phyloP scores from a whole-genome alignment of 2,113 vertebrate genomes.

The Tautogolabrus adspersus region DNA sequence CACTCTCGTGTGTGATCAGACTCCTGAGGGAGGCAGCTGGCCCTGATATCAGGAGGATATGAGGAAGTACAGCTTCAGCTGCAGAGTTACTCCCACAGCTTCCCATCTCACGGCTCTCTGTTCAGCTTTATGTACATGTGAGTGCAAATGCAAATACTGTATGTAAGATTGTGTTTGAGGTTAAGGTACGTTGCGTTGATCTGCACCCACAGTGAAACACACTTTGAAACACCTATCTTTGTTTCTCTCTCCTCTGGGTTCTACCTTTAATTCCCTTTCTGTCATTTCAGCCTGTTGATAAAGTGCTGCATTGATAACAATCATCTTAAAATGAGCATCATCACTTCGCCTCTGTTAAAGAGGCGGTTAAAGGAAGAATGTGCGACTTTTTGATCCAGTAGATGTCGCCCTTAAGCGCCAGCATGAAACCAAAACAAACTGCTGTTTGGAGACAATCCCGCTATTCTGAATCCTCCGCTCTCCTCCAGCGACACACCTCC shows the following conservation, averaged over 20 bases:
- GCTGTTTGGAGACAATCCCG: too few species aligned
- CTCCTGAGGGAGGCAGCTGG: conserved; percentile 40
- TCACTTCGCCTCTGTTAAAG: too few species aligned
- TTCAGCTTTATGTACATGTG: conserved; percentile 32
- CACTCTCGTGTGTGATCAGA: conserved; percentile 34
- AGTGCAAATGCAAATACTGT: conserved; percentile 3
- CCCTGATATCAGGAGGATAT: conserved; percentile 31
- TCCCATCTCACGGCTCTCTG: conserved; percentile 19
- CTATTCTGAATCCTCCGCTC: too few species aligned
- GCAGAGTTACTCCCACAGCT: conserved; percentile 3
- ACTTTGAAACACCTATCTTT: conserved; percentile 28
- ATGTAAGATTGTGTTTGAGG: conserved; percentile 1
- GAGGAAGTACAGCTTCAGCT: conserved; percentile 23
- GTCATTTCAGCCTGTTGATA: background rate
- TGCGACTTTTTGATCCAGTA: too few species aligned
- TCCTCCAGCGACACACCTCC: too few species aligned
- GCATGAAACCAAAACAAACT: too few species aligned
- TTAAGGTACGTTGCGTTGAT: background rate
- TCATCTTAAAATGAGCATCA: too few species aligned
- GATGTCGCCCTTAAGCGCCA: too few species aligned
- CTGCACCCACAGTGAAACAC: background rate
- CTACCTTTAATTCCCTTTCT: conserved; percentile 22
- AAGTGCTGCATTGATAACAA: too few species aligned
- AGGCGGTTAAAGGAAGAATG: too few species aligned
- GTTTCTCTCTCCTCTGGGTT: conserved; percentile 22